Conservation (phyloP, 2,888 invertebrate genomes). For the Lamellibrachia satsuma region DNA sequence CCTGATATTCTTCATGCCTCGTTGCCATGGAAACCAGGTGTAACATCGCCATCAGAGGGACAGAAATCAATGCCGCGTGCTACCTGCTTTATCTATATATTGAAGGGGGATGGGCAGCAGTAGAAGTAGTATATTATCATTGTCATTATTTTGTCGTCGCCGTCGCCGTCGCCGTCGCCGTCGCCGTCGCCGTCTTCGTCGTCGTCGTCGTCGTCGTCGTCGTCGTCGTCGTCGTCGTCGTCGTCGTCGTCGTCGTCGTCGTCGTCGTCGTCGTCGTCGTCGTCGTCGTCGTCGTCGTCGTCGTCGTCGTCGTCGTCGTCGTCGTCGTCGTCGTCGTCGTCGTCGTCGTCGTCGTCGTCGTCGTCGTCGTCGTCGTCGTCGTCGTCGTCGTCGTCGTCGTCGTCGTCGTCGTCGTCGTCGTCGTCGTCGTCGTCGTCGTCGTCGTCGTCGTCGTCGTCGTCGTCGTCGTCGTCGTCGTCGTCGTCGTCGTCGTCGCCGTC, state of each 20-base stretch:
- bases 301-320: not conserved
- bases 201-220: not conserved
- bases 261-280: not conserved
- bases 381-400: not conserved
- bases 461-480: not conserved
- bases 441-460: not conserved
- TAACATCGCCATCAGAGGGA: not conserved
- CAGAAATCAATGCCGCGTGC: not conserved
- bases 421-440: not conserved
- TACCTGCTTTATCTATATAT: not conserved
- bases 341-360: not conserved
- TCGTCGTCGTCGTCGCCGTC: not conserved
- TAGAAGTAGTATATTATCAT: no score
- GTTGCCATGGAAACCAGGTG: not conserved
- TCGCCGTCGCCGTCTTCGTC: not conserved
- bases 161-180: not conserved
- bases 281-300: not conserved
- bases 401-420: not conserved
- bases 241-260: not conserved
- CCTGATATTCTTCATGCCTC: not conserved
- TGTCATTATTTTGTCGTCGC: not conserved
- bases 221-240: not conserved
- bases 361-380: not conserved
- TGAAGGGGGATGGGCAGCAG: not conserved
- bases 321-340: not conserved